phyloP scores from a whole-genome alignment of 2,888 invertebrate genomes.

The Caenorhabditis macrosperma region DNA sequence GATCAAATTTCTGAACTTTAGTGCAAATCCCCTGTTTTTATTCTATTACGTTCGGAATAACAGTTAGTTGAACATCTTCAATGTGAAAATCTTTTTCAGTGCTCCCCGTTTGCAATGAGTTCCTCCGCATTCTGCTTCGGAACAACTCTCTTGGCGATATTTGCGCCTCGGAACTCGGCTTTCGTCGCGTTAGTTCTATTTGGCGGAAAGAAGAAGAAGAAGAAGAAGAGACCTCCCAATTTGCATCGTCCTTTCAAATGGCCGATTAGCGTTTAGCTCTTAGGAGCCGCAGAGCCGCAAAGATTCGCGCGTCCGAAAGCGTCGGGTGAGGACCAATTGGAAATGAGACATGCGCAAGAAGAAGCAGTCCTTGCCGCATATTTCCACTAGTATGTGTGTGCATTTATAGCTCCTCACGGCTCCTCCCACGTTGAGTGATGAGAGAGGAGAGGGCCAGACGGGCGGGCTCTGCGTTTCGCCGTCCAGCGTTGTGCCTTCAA shows the following conservation, averaged over 20 bases:
- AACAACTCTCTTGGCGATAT: slow-evolving; percentile 33
- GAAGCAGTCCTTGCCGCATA: slow-evolving; percentile 49
- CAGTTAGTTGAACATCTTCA: too few relatives aligned
- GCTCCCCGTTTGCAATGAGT: not conserved
- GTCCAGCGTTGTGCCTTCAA: slow-evolving; percentile 22
- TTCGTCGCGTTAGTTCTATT: slow-evolving; percentile 9
- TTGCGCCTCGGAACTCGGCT: slow-evolving; percentile 1
- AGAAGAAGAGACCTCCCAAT: slow-evolving; percentile 34
- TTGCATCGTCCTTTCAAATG: slow-evolving; percentile 41
- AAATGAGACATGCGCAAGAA: slow-evolving; percentile 53
- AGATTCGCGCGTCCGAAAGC: slow-evolving; percentile 48
- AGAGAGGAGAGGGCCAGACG: slow-evolving; percentile 51
- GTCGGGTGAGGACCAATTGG: slow-evolving; percentile 51
- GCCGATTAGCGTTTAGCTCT: slow-evolving; percentile 44
- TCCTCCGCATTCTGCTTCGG: too few relatives aligned
- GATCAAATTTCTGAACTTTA: not conserved
- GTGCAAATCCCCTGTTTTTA: not conserved
- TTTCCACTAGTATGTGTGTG: slow-evolving; percentile 55
- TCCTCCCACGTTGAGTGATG: slow-evolving; percentile 46
- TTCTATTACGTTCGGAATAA: not conserved
- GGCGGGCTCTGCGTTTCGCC: slow-evolving; percentile 50
- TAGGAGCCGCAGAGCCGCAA: slow-evolving; percentile 32
- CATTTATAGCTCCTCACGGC: slow-evolving; percentile 57
- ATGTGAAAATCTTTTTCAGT: too few relatives aligned
- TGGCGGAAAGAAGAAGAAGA: slow-evolving; percentile 4